phyloP scores from a whole-genome alignment of 2,113 vertebrate genomes.

The Quiscalus mexicanus region DNA sequence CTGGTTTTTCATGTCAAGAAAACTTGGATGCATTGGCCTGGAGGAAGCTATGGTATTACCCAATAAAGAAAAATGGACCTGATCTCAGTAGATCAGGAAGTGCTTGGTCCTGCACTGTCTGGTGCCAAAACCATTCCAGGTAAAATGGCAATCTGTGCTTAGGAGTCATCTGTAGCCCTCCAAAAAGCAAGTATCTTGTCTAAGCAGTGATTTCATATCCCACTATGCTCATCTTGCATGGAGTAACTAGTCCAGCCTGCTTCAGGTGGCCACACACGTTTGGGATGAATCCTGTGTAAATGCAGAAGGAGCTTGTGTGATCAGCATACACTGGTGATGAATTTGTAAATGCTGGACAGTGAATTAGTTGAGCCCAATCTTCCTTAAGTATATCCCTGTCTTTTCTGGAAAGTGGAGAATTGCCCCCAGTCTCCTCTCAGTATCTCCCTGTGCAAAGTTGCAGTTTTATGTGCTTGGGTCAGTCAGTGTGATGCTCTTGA shows the following conservation, averaged over 20 bases:
- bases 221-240: neutral
- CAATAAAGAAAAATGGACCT: neutral
- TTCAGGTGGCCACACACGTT: neutral
- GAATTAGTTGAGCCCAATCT: neutral
- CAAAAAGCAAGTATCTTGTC: neutral
- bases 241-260: neutral
- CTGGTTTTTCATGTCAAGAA: neutral
- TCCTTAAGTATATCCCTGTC: neutral
- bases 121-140: neutral
- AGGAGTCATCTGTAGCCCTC: neutral
- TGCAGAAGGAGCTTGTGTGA: neutral
- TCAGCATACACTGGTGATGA: neutral
- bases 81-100: neutral
- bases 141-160: neutral
- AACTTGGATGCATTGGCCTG: neutral
- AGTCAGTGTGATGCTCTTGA: neutral
- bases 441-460: neutral
- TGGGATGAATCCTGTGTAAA: neutral
- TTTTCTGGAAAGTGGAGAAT: neutral
- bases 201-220: neutral
- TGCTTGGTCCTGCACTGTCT: neutral
- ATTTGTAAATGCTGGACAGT: neutral
- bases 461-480: neutral
- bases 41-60: neutral
- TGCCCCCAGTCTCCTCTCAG: accelerated